Percentiles rank a stretch among this genome's conserved stretches.
These are phyloP conservation scores for Drosophila oshimai DNA, from an alignment of 1,140 invertebrate species.

Conservation along the genomic window DNA sequence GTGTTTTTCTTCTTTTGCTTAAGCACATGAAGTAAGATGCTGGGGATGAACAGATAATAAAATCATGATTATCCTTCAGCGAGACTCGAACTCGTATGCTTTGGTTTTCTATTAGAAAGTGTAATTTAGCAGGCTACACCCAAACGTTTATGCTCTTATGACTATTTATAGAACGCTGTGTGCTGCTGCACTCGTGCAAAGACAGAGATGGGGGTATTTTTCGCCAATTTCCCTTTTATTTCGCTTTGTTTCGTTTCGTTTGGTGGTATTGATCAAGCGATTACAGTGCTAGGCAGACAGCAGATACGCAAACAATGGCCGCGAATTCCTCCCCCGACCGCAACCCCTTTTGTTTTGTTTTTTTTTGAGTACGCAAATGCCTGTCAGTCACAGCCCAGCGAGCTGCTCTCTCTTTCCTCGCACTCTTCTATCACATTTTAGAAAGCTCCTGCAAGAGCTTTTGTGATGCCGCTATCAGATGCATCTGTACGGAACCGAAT, in stretches of 20 bases:
- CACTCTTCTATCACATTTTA: neutral
- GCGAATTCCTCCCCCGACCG: slow-evolving; percentile 22
- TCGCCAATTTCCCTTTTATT: slow-evolving; percentile 3
- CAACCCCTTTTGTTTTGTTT: neutral
- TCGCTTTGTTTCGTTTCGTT: slow-evolving; percentile 20
- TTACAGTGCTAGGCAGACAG: slow-evolving; percentile 19
- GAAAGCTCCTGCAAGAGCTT: slow-evolving; percentile 48
- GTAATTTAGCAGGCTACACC: neutral
- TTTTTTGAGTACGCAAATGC: neutral
- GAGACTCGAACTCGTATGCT: neutral
- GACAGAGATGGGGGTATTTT: neutral
- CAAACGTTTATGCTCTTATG: neutral
- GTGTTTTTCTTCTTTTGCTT: too few relatives aligned
- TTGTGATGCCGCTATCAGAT: slow-evolving; percentile 33
- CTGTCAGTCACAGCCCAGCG: slow-evolving; percentile 35
- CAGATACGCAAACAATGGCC: slow-evolving; percentile 43
- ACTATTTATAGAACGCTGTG: slow-evolving; percentile 32
- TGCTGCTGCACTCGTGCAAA: neutral
- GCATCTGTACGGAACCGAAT: slow-evolving; percentile 24
- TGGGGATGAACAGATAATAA: neutral
- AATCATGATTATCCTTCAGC: neutral
- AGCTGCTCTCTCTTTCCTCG: slow-evolving; percentile 6
- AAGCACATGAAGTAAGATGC: neutral
- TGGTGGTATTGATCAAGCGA: slow-evolving; percentile 36
- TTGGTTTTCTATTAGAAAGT: neutral